These are phyloP conservation scores for Heterochromis multidens DNA, from an alignment of 2,113 vertebrate genomes.

Conservation along the genomic window DNA sequence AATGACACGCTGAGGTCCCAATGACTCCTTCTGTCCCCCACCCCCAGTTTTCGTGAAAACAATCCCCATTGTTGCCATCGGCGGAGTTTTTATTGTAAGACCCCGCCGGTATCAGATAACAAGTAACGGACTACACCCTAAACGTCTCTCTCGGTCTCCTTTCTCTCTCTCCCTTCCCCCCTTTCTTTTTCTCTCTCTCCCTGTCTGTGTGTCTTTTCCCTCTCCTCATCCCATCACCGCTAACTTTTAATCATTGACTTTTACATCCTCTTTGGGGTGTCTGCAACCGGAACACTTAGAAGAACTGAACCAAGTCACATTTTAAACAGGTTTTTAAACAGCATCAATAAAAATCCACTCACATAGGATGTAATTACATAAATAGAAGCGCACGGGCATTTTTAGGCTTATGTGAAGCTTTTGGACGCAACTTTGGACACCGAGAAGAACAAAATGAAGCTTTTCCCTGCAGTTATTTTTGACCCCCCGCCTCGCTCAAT, in stretches of 20 bases:
- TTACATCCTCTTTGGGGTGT: constrained; percentile 28
- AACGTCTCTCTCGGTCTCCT: neutral
- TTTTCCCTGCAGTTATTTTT: neutral
- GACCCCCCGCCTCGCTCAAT: neutral
- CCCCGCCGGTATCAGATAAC: constrained; percentile 65
- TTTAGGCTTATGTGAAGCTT: neutral
- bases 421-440: neutral
- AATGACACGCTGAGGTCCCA: neutral
- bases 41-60: constrained; percentile 25
- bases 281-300: neutral
- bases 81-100: constrained; percentile 63
- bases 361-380: neutral
- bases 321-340: neutral
- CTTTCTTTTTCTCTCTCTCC: neutral
- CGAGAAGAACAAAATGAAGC: neutral
- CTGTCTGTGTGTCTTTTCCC: neutral
- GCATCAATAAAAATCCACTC: neutral
- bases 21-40: neutral
- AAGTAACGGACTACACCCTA: constrained; percentile 74
- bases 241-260: constrained; percentile 62
- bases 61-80: constrained; percentile 67
- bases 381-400: neutral
- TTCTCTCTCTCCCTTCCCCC: neutral
- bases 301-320: neutral
- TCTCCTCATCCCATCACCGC: constrained; percentile 42